Evolutionary conservation across 1,140 invertebrate genomes (phyloP).

Genomic region (Sweltsa coloradensis): DNA sequence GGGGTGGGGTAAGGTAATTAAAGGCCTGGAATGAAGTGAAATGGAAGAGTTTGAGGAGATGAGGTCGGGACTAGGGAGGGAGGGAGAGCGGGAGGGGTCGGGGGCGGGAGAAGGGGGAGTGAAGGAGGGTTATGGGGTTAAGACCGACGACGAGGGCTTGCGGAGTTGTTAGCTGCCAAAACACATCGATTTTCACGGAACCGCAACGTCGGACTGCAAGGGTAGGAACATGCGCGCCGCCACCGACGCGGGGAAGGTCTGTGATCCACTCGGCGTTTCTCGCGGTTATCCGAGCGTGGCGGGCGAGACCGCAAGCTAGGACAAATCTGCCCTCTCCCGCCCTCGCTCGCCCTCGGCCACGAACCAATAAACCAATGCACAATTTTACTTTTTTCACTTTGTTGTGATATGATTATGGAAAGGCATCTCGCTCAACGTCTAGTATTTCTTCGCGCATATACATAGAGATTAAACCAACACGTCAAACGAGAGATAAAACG

Average conservation of each 20-base stretch:
- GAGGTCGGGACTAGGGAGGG: constrained; percentile 25
- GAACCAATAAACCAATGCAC: no score
- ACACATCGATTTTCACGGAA: constrained; percentile 12
- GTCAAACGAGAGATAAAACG: no score
- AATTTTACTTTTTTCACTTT: no score
- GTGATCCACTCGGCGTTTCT: no score
- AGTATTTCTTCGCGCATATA: no score
- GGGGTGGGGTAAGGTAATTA: constrained; percentile 11
- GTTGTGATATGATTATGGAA: no score
- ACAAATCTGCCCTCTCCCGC: no score
- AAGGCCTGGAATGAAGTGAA: constrained; percentile 20
- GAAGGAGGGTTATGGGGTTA: constrained; percentile 34
- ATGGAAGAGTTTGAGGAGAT: constrained; percentile 24
- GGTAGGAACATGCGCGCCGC: neutral
- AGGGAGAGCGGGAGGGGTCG: constrained; percentile 29
- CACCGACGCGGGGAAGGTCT: neutral
- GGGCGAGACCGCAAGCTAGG: no score
- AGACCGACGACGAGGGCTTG: constrained; percentile 3
- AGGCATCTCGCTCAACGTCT: no score
- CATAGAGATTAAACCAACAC: no score
- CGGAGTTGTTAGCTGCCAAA: constrained; percentile 12
- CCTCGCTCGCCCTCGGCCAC: no score
- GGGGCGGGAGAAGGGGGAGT: constrained; percentile 35
- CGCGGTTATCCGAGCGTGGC: no score
- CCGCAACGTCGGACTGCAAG: neutral